Percentiles rank a stretch among this genome's conserved stretches.
Evolutionary conservation across 2,797 vertebrate genomes (phyloP).

Genomic region (Channa striata): DNA sequence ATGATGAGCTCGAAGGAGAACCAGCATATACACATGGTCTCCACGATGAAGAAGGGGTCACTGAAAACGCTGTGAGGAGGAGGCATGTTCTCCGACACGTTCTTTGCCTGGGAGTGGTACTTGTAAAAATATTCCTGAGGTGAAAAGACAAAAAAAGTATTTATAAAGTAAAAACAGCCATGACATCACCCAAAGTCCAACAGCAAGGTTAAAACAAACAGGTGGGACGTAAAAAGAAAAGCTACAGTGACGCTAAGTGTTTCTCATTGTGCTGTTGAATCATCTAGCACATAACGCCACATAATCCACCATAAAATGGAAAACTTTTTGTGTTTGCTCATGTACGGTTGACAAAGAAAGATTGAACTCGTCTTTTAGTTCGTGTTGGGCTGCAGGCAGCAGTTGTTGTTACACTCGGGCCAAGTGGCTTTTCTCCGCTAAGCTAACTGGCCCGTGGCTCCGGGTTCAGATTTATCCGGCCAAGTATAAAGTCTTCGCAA

Average conservation of each 20-base stretch:
- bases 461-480: neutral
- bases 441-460: neutral
- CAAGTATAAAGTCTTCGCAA: no score
- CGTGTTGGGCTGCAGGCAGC: neutral
- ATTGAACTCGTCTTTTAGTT: neutral
- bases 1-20: constrained; percentile 91
- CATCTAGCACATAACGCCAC: neutral
- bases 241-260: no score
- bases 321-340: no score
- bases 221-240: no score
- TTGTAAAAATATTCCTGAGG: constrained; percentile 67
- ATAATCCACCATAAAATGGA: neutral
- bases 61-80: constrained; percentile 72
- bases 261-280: neutral
- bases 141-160: constrained; percentile 20
- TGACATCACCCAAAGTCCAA: no score
- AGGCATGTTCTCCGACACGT: constrained; percentile 61
- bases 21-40: constrained; percentile 93
- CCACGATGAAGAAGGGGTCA: constrained; percentile 92
- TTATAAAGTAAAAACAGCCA: neutral
- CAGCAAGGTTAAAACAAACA: neutral
- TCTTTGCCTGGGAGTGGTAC: constrained; percentile 64
- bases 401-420: no score
- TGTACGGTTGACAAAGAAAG: no score
- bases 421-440: neutral